Evolutionary conservation across 1,140 invertebrate genomes (phyloP), one percentile per base, ranked within the genome.

Genomic region (Potamilus streckersoni): DNA sequence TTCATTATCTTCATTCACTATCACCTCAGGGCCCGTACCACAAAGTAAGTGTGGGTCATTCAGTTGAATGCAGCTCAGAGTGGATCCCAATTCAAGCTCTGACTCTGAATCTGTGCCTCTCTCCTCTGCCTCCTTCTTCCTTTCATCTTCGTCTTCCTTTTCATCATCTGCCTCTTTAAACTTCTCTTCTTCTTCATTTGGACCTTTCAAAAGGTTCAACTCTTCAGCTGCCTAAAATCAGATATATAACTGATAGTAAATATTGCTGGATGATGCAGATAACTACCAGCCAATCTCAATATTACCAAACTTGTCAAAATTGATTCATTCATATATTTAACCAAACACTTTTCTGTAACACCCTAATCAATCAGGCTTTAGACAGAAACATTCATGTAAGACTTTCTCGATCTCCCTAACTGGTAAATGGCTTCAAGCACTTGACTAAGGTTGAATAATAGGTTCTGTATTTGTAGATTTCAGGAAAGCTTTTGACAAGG

Each of bases 141-240:
- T 80, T 55, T 84, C 83, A 64, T 87, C 83, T n/a, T 84, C 74
- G 62, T 85, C 72, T 27, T 82, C 78, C 27, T 85, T 74, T 71
- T 88, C 80, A 55, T 81, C 69, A 23, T 78, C 74, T 13, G 77
- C 76, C 23, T 80, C 58, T 55, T 78, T 55, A 58, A 80, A 80
- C 55, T 78, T 69, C 64, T 82, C 78, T 56, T 75, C 71, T 67
- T 76, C 79, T 59, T 76, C 81, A 61, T 79, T 79, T 27, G 82
- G 88, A 84, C 80, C 91, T 86, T 78, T 83, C 80, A 72, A 78
- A 60, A 87, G 90, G 85, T 92, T 91, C 12, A 92, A 89, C 71
- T 91, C 89, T n/a, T 90, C 90, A 19, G 92, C 83, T 74, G 92
- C 83, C 76, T 86, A 74, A 58, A 81, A 74, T 64, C 6, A 67